Evolutionary conservation across 2,797 vertebrate species (phyloP), one percentile per base, ranked within the genome.

Genomic region (Galagoides demidoff): DNA sequence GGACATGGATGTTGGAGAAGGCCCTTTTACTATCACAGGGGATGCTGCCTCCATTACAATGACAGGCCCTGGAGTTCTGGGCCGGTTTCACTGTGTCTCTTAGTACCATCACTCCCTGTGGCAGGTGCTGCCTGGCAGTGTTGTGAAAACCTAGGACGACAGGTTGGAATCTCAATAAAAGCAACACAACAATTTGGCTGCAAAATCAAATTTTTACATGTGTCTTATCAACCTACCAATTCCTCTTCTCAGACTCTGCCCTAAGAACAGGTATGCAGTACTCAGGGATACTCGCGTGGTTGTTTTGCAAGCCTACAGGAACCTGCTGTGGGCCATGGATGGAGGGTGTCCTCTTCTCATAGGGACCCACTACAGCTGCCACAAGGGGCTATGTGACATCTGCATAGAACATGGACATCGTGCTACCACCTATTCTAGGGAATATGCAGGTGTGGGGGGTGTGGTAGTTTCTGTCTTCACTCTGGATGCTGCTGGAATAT

Each of bases 91-190:
- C 14, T 1, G 14, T 0, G 59, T 45, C 71, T 13, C 31, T 23
- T 7, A 7, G 66, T 23, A 23, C 19, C 0, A 2, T 25, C 13
- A 0, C 31, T 23, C 71, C 5, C 25, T 19, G 7, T 45, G 17
- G 45, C 17, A 29, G 68, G 19, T 22, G 63, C 37, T 25, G 74
- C 77, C 81, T 39, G 61, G 43, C 49, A 13, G 19, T 23, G 39
- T 13, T 31, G 39, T 4, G 19, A 9, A n/a, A 55, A n/a, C 16
- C 25, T 78, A 23, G 78, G 31, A 5, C 1, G 61, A 34, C 57
- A 4, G 25, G 64, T 27, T 22, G 23, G 5, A 20, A 16, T 17
- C 4, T 22, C 13, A 31, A 7, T 20, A 55, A 19, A 6, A 39
- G 84, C 7, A 17, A 29, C 45, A 16, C 20, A 7, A 31, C 5